phyloP scores from a whole-genome alignment of 1,140 invertebrate genomes.

The Drosophila lacertosa region DNA sequence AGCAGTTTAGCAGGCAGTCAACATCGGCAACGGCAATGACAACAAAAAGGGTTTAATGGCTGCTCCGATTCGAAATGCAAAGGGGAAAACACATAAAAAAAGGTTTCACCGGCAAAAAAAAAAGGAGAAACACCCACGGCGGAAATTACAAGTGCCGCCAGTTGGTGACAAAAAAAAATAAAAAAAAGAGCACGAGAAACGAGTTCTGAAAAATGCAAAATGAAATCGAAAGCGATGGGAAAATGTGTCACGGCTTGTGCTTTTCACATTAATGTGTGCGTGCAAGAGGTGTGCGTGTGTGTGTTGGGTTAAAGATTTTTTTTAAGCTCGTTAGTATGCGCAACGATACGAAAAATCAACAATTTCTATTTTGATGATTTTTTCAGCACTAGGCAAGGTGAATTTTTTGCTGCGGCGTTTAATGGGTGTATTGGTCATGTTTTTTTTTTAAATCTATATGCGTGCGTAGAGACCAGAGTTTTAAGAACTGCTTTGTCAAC shows the following conservation, averaged over 20 bases:
- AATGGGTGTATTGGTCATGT: slow-evolving; percentile 38
- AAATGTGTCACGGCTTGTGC: slow-evolving; percentile 59
- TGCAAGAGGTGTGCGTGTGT: slow-evolving; percentile 30
- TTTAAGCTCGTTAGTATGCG: slow-evolving; percentile 75
- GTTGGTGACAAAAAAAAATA: slow-evolving; percentile 57
- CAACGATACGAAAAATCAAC: slow-evolving; percentile 81
- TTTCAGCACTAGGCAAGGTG: slow-evolving; percentile 52
- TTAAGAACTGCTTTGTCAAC: neutral
- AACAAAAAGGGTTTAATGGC: slow-evolving; percentile 64
- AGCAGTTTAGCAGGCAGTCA: slow-evolving; percentile 73
- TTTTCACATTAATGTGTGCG: slow-evolving; percentile 58
- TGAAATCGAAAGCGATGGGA: slow-evolving; percentile 71
- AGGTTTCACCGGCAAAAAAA: slow-evolving; percentile 32
- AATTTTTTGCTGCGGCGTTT: slow-evolving; percentile 27
- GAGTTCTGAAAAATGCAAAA: slow-evolving; percentile 64
- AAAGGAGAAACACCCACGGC: slow-evolving; percentile 45
- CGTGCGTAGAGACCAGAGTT: neutral
- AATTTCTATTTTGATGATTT: slow-evolving; percentile 80
- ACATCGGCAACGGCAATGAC: slow-evolving; percentile 26
- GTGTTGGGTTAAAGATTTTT: slow-evolving; percentile 61
- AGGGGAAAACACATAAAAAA: slow-evolving; percentile 71
- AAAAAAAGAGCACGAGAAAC: slow-evolving; percentile 35
- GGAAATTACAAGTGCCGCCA: slow-evolving; percentile 79
- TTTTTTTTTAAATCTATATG: neutral
- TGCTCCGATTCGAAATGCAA: slow-evolving; percentile 45